Evolutionary conservation across 2,113 vertebrate genomes (phyloP), one percentile per base, ranked within the genome.

Genomic region (Chelonoidis abingdonii): DNA sequence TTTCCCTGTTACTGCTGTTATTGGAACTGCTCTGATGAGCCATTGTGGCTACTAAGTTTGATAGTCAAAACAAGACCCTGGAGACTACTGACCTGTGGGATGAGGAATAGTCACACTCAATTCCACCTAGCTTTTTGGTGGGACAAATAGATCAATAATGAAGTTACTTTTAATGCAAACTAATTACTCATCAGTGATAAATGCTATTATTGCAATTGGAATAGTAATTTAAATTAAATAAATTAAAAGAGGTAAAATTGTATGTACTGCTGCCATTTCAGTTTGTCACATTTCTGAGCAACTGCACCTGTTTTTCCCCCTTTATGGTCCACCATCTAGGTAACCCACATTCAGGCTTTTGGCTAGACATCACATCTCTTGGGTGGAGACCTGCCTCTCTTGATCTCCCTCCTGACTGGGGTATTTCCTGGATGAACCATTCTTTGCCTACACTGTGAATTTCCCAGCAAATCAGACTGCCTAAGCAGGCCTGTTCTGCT

Each of bases 211-310:
- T 80, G 50, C 41, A 90, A 49, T 94, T 90, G 53, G 4, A 72
- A 16, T 24, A 47, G 16, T 38, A 83, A 86, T 49, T 83, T 49
- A 9, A 41, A 92, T 92, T 52, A 80, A n/a, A 90, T 49, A 9
- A 41, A 92, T 90, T 52, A 80, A 31, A 90, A 96, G 90, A 89
- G 24, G 76, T 59, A 75, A 86, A 90, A 84, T 41, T 83, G 86
- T 29, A 62, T 93, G 91, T 90, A 69, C n/a, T 80, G 90, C 93
- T 62, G 6, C 29, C 13, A 62, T 62, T 14, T 62, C 6, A 62
- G 13, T 62, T 62, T 31, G 59, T 62, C 59, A 31, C 59, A 14
- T 29, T 62, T 62, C 59, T 31, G 27, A 29, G 59, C 59, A 31
- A 31, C 56, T 57, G 54, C 22, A 25, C 57, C 27, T 59, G 5